These are phyloP conservation scores for Drosophila phalerata DNA, from an alignment of 2,888 invertebrate species.

Conservation along the genomic window DNA sequence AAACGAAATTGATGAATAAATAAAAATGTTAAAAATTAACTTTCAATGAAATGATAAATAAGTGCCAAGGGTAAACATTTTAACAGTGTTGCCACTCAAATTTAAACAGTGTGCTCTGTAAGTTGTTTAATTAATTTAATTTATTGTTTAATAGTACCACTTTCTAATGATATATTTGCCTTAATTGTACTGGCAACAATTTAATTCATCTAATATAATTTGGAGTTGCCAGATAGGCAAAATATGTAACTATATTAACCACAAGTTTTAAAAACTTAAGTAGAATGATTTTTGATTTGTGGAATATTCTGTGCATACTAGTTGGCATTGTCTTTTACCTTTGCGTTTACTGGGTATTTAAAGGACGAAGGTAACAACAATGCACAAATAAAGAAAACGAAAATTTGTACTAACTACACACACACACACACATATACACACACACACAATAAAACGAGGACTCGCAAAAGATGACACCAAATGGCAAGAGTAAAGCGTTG, in stretches of 20 bases:
- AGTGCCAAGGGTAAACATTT: not conserved
- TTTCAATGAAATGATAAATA: not conserved
- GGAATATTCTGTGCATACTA: not conserved
- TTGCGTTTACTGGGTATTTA: conserved; percentile 26
- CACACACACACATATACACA: conserved; percentile 5
- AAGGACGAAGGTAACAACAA: conserved; percentile 26
- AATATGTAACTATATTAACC: no score
- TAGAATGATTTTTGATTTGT: not conserved
- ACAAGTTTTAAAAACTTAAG: no score
- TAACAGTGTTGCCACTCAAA: not conserved
- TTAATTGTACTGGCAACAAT: no score
- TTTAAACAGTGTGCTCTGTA: not conserved
- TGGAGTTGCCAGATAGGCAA: no score
- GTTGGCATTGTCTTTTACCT: not conserved
- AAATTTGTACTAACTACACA: conserved; percentile 24
- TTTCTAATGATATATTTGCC: no score
- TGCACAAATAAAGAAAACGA: conserved; percentile 12
- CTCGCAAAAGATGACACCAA: conserved; percentile 56
- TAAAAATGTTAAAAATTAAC: no score
- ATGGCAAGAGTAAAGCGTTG: conserved; percentile 17
- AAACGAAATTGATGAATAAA: no score
- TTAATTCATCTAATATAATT: no score
- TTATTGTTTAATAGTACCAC: not conserved
- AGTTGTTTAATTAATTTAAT: not conserved
- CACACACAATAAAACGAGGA: conserved; percentile 45